Conservation (phyloP, 2,113 vertebrate species). For the Heterochromis multidens region DNA sequence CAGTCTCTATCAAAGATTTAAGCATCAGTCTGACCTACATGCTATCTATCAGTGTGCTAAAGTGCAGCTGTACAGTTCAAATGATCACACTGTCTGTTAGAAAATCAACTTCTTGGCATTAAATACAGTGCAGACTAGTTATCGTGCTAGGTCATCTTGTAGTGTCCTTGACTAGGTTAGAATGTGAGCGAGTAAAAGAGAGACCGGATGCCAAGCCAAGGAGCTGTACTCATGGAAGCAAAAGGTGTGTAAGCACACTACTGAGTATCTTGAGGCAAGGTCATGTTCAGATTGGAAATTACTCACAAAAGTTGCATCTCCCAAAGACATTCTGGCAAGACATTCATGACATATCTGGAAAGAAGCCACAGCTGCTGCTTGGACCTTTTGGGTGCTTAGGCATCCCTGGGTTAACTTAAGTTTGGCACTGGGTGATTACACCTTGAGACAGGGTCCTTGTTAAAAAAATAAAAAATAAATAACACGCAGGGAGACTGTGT, state of each 20-base stretch:
- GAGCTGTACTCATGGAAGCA: not conserved
- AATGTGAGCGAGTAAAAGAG: not conserved
- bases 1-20: conserved; percentile 19
- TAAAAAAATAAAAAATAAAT: not conserved
- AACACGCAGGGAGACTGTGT: not conserved
- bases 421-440: conserved; percentile 62
- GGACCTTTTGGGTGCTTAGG: not conserved
- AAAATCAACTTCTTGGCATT: conserved; percentile 35
- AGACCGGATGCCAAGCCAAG: not conserved
- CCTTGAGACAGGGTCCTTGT: not conserved
- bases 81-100: conserved; percentile 35
- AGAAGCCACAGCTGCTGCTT: not conserved
- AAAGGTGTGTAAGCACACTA: conserved; percentile 8
- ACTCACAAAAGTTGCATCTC: not conserved
- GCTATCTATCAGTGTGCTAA: conserved; percentile 49
- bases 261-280: not conserved
- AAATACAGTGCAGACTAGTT: conserved; percentile 23
- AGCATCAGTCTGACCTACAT: conserved; percentile 5
- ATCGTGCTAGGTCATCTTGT: not conserved
- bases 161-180: conserved; percentile 15
- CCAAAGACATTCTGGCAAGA: conserved; percentile 11
- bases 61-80: conserved; percentile 61
- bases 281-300: conserved; percentile 4
- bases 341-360: conserved; percentile 35
- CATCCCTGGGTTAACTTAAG: conserved; percentile 21